Evolutionary conservation across 2,797 vertebrate species (phyloP).

Genomic region (Hippopotamyrus pictus): DNA sequence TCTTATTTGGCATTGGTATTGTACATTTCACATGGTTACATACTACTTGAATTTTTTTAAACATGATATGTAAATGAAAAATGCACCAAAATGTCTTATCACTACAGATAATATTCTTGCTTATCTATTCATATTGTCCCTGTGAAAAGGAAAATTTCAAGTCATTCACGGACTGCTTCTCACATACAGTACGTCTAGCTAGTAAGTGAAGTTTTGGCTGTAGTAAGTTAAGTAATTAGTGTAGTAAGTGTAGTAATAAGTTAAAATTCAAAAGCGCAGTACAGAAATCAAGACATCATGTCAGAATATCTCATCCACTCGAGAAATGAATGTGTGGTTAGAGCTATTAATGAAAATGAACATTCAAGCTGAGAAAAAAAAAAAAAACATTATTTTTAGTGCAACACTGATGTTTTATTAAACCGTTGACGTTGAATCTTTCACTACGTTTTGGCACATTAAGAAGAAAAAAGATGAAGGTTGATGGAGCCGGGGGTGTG

Average conservation of each 20-base stretch:
- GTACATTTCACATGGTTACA: background rate
- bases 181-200: background rate
- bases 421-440: background rate
- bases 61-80: background rate
- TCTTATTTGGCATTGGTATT: background rate
- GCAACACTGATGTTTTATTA: background rate
- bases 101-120: background rate
- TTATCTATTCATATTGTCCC: background rate
- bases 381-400: background rate
- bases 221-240: background rate
- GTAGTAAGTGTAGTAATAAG: background rate
- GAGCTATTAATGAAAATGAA: background rate
- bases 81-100: background rate
- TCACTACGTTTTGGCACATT: background rate
- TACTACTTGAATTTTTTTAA: background rate
- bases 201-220: background rate
- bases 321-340: background rate
- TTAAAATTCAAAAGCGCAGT: background rate
- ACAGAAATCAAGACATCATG: background rate
- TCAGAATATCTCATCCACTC: background rate
- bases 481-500: background rate
- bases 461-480: background rate
- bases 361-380: background rate
- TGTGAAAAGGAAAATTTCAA: background rate
- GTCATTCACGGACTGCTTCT: background rate